Evolutionary conservation across 2,797 vertebrate genomes (phyloP).

Genomic region (Semotilus atromaculatus): DNA sequence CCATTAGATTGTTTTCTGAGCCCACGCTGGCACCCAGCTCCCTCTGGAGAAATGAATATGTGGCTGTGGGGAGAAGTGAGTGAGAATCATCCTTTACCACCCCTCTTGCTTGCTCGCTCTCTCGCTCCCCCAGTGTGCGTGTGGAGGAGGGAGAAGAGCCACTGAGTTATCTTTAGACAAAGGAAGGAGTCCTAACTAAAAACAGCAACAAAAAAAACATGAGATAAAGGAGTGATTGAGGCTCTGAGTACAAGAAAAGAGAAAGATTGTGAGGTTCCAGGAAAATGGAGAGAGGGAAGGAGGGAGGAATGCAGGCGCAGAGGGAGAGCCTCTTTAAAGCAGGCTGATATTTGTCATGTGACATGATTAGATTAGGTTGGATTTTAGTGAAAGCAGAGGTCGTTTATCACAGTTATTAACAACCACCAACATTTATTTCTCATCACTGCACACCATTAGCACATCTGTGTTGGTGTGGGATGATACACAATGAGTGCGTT

Average conservation of each 20-base stretch:
- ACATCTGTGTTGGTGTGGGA: constrained; percentile 23
- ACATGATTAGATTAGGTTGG: constrained; percentile 62
- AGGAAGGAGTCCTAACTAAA: constrained; percentile 11
- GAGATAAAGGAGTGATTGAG: constrained; percentile 31
- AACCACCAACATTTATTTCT: constrained; percentile 42
- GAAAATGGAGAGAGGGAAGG: constrained; percentile 1
- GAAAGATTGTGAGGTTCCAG: not conserved
- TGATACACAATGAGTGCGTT: not conserved
- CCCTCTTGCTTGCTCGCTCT: not conserved
- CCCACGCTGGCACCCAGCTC: constrained; percentile 58
- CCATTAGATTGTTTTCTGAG: constrained; percentile 67
- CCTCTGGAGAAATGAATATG: constrained; percentile 57
- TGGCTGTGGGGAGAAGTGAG: constrained; percentile 40
- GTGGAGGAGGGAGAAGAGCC: constrained; percentile 16
- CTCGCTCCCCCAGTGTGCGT: not conserved
- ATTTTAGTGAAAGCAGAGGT: constrained; percentile 55
- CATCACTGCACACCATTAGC: constrained; percentile 49
- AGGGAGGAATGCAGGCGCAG: constrained; percentile 19
- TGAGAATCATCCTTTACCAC: constrained; percentile 25
- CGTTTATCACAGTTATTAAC: constrained; percentile 66
- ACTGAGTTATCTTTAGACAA: constrained; percentile 36
- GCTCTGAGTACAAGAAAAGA: not conserved
- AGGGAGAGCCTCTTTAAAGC: constrained; percentile 31
- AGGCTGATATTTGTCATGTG: constrained; percentile 58
- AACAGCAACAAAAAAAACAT: constrained; percentile 28